phyloP scores from a whole-genome alignment of 2,888 invertebrate genomes.

The Microchrysa polita region DNA sequence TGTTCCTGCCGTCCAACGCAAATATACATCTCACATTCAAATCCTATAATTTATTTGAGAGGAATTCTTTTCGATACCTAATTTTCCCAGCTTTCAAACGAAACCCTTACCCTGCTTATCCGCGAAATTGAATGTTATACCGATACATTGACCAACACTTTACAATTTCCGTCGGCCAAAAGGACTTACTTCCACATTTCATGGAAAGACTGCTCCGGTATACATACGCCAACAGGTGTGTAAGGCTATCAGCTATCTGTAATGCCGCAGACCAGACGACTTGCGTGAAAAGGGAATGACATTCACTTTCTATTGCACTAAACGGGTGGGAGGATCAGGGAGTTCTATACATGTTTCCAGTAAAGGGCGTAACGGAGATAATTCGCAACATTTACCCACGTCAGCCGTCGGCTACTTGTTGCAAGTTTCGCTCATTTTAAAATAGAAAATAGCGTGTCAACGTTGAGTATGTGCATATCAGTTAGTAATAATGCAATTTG shows the following conservation, averaged over 20 bases:
- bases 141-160: conserved; percentile 38
- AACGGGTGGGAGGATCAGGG: too few species aligned
- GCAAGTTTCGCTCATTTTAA: conserved; percentile 23
- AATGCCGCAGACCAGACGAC: conserved; percentile 16
- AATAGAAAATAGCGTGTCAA: conserved; percentile 25
- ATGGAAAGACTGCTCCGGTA: conserved; percentile 45
- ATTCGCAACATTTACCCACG: conserved; percentile 11
- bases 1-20: too few species aligned
- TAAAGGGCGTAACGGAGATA: background rate
- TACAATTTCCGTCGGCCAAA: conserved; percentile 44
- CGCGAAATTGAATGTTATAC: conserved; percentile 19
- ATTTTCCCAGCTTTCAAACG: too few species aligned
- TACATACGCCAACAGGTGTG: conserved; percentile 51
- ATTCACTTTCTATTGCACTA: conserved; percentile 32
- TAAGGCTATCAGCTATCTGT: conserved; percentile 20
- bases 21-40: too few species aligned
- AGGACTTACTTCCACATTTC: conserved; percentile 3
- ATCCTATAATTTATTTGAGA: too few species aligned
- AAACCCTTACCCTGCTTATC: too few species aligned
- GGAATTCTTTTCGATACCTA: too few species aligned
- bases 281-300: conserved; percentile 44
- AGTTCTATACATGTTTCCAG: conserved; percentile 31
- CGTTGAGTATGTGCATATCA: too few species aligned
- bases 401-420: conserved; percentile 39
- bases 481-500: too few species aligned